These are phyloP conservation scores for Calonectris borealis DNA, from an alignment of 2,113 vertebrate genomes.

Conservation along the genomic window DNA sequence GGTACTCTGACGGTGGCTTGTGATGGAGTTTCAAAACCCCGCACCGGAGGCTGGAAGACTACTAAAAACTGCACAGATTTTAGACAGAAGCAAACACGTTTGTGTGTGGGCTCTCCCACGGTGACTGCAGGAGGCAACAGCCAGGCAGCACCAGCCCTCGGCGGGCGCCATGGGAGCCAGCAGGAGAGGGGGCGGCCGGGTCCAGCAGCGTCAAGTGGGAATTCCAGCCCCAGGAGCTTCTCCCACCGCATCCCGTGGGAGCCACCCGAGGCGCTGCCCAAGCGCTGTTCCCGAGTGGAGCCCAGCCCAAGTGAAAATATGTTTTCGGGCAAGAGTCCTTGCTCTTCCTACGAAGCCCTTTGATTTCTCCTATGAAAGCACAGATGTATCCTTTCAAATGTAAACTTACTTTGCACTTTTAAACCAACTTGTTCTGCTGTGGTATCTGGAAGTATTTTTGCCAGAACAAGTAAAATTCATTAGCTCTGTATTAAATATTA, in stretches of 20 bases:
- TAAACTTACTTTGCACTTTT: not conserved
- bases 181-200: not conserved
- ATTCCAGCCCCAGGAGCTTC: not conserved
- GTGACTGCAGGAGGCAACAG: not conserved
- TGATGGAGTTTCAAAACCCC: constrained; percentile 29
- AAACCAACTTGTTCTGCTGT: not conserved
- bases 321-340: not conserved
- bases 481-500: not conserved
- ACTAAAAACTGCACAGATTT: constrained; percentile 41
- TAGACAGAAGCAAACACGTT: constrained; percentile 6
- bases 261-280: not conserved
- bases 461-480: not conserved
- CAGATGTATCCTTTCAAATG: not conserved
- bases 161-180: not conserved
- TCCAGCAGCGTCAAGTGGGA: not conserved
- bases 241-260: not conserved
- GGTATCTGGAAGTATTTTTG: not conserved
- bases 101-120: constrained; percentile 18
- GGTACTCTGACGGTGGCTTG: not conserved
- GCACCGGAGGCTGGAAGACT: constrained; percentile 34
- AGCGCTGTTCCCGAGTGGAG: rapidly evolving
- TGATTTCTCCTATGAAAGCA: not conserved
- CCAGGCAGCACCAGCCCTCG: not conserved
- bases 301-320: not conserved
- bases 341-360: not conserved